Conservation (phyloP, 1,140 invertebrate species). For the Callitettix versicolor region DNA sequence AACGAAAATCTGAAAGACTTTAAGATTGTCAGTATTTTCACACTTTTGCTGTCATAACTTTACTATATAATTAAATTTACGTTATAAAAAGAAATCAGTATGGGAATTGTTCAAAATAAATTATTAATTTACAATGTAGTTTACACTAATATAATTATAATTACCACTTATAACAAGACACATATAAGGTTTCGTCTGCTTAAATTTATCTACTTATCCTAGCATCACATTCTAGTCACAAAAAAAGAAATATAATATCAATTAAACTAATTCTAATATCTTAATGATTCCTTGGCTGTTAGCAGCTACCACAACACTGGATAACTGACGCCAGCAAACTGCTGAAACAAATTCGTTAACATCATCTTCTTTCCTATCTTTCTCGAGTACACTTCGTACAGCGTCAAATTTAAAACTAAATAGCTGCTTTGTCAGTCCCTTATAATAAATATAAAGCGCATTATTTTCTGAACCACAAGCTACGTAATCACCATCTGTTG, state of each 20-base stretch:
- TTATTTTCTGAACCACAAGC: slow-evolving; percentile 96
- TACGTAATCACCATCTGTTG: slow-evolving; percentile 88
- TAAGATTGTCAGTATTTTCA: no score
- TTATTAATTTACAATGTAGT: no score
- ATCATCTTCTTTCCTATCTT: slow-evolving; percentile 71
- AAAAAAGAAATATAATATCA: not conserved
- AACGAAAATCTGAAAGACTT: no score
- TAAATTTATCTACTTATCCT: no score
- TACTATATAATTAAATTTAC: no score
- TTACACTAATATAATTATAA: no score
- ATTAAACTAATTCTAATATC: slow-evolving; percentile 64
- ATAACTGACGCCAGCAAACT: slow-evolving; percentile 84
- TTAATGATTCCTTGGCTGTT: slow-evolving; percentile 93
- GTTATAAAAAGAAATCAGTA: no score
- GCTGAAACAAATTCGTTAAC: slow-evolving; percentile 90
- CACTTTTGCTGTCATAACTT: no score
- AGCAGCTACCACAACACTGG: slow-evolving; percentile 83
- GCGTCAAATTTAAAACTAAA: slow-evolving; percentile 85
- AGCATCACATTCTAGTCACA: no score
- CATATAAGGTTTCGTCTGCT: no score
- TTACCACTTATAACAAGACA: no score
- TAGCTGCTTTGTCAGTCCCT: slow-evolving; percentile 77
- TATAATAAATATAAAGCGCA: slow-evolving; percentile 87
- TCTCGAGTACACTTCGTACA: slow-evolving; percentile 67
- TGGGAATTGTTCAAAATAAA: no score